A percentile compares a stretch with the other conserved stretches of the same genome.
phyloP scores from a whole-genome alignment of 2,888 invertebrate genomes.

The Ischnus inquisitorius region DNA sequence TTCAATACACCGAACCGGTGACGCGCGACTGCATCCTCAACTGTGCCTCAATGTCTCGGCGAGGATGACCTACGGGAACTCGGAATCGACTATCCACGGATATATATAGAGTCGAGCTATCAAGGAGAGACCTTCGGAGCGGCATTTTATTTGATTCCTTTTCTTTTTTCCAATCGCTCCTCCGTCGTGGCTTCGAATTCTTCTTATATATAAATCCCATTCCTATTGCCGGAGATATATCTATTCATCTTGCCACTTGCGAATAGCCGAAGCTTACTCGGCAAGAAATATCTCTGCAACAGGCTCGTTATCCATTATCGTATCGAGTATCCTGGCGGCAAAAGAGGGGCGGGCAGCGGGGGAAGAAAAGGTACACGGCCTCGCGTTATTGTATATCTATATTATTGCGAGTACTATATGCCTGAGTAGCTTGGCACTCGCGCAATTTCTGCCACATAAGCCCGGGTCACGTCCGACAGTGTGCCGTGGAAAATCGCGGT shows the following conservation, averaged over 20 bases:
- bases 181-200: constrained; percentile 58
- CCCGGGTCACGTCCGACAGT: constrained; percentile 76
- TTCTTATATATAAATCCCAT: constrained; percentile 65
- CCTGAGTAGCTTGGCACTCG: constrained; percentile 53
- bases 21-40: constrained; percentile 51
- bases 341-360: background rate
- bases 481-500: constrained; percentile 79
- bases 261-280: constrained; percentile 60
- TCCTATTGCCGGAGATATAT: constrained; percentile 25
- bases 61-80: constrained; percentile 54
- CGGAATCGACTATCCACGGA: background rate
- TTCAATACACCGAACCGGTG: constrained; percentile 36
- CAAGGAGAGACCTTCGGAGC: constrained; percentile 48
- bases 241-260: constrained; percentile 15
- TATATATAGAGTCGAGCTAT: constrained; percentile 32
- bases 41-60: constrained; percentile 9
- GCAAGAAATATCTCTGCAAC: constrained; percentile 76
- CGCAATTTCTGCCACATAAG: constrained; percentile 62
- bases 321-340: constrained; percentile 77
- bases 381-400: constrained; percentile 42
- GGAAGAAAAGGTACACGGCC: constrained; percentile 6
- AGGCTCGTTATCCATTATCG: constrained; percentile 80
- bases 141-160: constrained; percentile 28
- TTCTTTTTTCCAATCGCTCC: constrained; percentile 61
- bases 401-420: constrained; percentile 37